These are phyloP conservation scores for Diachrysia chrysitis DNA, from an alignment of 2,888 invertebrate species.

Conservation along the genomic window DNA sequence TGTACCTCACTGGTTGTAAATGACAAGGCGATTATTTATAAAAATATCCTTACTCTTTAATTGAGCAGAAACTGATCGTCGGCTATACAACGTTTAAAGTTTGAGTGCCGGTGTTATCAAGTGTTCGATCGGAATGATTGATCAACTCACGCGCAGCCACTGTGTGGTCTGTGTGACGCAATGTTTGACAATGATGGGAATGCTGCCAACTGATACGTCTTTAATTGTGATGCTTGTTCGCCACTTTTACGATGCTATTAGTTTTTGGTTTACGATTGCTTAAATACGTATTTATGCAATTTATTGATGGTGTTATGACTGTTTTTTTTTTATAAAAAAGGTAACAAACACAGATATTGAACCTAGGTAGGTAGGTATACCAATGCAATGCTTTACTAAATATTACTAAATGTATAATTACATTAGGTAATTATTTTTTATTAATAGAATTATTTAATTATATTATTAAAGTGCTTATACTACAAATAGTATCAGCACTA, in stretches of 20 bases:
- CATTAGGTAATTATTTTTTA: too few species aligned
- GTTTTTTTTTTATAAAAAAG: too few species aligned
- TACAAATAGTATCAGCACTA: too few species aligned
- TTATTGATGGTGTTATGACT: neutral
- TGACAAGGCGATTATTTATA: neutral
- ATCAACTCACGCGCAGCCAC: slow-evolving; percentile 64
- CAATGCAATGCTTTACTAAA: too few species aligned
- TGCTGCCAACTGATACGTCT: slow-evolving; percentile 43
- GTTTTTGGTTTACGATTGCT: slow-evolving; percentile 29
- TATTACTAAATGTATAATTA: too few species aligned
- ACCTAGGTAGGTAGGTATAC: too few species aligned
- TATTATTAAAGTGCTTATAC: too few species aligned
- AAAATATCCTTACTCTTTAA: neutral
- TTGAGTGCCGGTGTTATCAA: slow-evolving; percentile 55
- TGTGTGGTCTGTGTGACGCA: slow-evolving; percentile 65
- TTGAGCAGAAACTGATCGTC: neutral
- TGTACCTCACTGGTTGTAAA: neutral
- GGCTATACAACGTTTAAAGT: slow-evolving; percentile 37
- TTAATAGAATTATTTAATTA: too few species aligned
- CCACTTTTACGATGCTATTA: slow-evolving; percentile 31
- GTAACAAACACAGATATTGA: too few species aligned
- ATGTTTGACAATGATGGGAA: slow-evolving; percentile 54
- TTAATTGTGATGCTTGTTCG: slow-evolving; percentile 43
- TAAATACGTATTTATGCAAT: neutral
- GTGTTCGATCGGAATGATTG: slow-evolving; percentile 67